A percentile compares a stretch with the other conserved stretches of the same genome.
Evolutionary conservation across 2,888 invertebrate genomes (phyloP).

Genomic region (Chalcosyrphus nemorum): DNA sequence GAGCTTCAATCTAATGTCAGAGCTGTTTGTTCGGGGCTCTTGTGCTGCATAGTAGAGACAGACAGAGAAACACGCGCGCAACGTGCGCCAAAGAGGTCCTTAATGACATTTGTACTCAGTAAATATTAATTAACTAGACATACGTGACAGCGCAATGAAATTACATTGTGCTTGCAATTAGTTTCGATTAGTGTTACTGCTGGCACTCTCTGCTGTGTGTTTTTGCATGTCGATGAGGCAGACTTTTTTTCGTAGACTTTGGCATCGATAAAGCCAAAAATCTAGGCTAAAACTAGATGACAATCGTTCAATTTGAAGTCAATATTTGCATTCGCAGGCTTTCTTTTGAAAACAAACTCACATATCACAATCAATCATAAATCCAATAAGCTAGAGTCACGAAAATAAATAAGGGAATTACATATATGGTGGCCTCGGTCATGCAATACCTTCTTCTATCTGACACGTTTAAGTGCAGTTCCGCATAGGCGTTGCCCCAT

Average conservation of each 20-base stretch:
- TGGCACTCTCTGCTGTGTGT: neutral
- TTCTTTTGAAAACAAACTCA: neutral
- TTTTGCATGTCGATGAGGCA: neutral
- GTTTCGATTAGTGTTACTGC: slow-evolving; percentile 23
- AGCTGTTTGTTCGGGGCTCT: neutral
- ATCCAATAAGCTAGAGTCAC: slow-evolving; percentile 30
- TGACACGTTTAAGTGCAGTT: slow-evolving; percentile 53
- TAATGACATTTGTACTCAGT: slow-evolving; percentile 42
- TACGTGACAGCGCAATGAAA: slow-evolving; percentile 18
- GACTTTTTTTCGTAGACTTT: too few relatives aligned
- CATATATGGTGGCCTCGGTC: neutral
- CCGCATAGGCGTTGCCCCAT: slow-evolving; percentile 54
- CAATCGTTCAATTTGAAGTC: neutral
- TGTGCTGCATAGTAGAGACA: neutral
- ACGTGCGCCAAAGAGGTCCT: slow-evolving; percentile 20
- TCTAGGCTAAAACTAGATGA: neutral
- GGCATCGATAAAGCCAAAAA: too few relatives aligned
- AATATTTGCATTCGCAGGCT: neutral
- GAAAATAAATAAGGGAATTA: neutral
- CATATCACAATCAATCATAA: slow-evolving; percentile 19
- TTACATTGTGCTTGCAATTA: slow-evolving; percentile 23
- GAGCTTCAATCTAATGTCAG: neutral
- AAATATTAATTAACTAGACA: slow-evolving; percentile 52
- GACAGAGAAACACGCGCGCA: neutral
- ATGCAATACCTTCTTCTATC: slow-evolving; percentile 5